phyloP scores from a whole-genome alignment of 2,113 vertebrate genomes.

The Guaruba guarouba region DNA sequence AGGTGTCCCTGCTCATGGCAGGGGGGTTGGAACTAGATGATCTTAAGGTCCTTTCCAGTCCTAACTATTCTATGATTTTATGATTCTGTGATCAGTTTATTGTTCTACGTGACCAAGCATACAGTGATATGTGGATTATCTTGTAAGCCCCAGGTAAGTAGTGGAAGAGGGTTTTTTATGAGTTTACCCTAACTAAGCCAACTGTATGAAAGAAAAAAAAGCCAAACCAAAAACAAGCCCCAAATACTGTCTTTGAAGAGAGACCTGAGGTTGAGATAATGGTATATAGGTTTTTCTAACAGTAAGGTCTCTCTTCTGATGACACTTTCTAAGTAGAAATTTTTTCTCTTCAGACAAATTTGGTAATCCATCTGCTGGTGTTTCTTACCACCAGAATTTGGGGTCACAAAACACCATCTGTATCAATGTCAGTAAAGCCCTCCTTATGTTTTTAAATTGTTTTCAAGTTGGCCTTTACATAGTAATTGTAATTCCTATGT shows the following conservation, averaged over 20 bases:
- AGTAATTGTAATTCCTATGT: background rate
- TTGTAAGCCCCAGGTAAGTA: background rate
- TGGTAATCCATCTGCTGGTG: accelerated
- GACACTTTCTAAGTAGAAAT: background rate
- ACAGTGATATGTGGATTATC: too few species aligned
- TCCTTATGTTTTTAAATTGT: background rate
- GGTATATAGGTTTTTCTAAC: background rate
- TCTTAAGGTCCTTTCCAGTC: too few species aligned
- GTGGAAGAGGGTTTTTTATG: background rate
- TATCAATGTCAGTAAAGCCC: background rate
- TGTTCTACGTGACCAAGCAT: accelerated
- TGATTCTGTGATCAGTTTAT: accelerated
- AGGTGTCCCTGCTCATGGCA: too few species aligned
- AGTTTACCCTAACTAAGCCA: background rate
- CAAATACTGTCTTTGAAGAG: background rate
- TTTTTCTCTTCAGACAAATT: background rate
- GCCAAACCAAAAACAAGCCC: too few species aligned
- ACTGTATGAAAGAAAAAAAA: background rate
- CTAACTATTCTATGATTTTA: too few species aligned
- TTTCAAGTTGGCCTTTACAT: background rate
- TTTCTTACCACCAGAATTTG: background rate
- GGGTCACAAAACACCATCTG: background rate
- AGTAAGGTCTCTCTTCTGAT: background rate
- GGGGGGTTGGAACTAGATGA: too few species aligned
- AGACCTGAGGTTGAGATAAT: background rate